Conservation (phyloP, 1,140 invertebrate species). For the Ephestia elutella region DNA sequence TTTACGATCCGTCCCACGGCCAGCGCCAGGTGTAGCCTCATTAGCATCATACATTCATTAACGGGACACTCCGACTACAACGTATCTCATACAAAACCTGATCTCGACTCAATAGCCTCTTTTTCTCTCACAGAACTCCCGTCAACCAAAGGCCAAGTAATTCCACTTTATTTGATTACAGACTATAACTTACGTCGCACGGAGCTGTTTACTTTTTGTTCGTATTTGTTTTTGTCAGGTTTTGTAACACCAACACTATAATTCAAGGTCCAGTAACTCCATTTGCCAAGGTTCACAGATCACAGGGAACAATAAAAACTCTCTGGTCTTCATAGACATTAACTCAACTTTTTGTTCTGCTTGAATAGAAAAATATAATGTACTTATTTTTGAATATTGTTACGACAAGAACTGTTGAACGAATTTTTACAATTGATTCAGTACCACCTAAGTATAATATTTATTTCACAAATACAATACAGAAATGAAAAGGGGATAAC, state of each 20-base stretch:
- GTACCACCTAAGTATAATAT: too few relatives aligned
- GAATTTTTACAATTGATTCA: too few relatives aligned
- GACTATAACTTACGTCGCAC: not conserved
- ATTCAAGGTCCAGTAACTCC: slow-evolving; percentile 38
- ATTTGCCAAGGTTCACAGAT: slow-evolving; percentile 39
- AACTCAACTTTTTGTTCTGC: not conserved
- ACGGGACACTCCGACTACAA: slow-evolving; percentile 31
- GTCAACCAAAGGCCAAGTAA: not conserved
- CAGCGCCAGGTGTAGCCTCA: slow-evolving; percentile 43
- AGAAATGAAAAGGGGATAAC: too few relatives aligned
- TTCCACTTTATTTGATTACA: slow-evolving; percentile 5
- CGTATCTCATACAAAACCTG: not conserved
- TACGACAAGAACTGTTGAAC: too few relatives aligned
- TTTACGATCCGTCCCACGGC: slow-evolving; percentile 25
- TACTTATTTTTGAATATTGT: not conserved
- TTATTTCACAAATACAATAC: too few relatives aligned
- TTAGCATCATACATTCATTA: slow-evolving; percentile 58
- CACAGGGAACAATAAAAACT: slow-evolving; percentile 32
- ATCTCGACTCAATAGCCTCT: slow-evolving; percentile 5
- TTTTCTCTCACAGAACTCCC: not conserved
- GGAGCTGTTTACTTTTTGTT: slow-evolving; percentile 12
- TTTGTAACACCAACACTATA: slow-evolving; percentile 25
- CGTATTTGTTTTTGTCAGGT: slow-evolving; percentile 24
- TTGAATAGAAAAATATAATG: not conserved
- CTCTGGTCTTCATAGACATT: not conserved